A percentile compares a stretch with the other conserved stretches of the same genome.
Conservation (phyloP, 1,140 invertebrate genomes). For the Bombus superbus region DNA sequence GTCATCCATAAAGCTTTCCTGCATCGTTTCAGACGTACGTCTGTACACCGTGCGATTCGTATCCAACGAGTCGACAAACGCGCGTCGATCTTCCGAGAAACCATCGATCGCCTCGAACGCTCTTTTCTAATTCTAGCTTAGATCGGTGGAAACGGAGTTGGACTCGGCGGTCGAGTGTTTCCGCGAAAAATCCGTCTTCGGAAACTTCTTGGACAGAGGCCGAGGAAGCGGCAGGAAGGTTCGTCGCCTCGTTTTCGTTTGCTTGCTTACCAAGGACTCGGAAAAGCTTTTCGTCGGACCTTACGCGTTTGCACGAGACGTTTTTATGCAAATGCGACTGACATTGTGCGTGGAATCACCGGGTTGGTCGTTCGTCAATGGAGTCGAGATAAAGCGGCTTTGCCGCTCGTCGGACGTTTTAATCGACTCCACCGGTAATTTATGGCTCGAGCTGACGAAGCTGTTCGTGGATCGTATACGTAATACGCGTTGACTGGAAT, state of each 20-base stretch:
- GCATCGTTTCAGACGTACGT: not conserved
- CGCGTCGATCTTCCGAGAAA: not conserved
- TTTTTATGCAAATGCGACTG: slow-evolving; percentile 73
- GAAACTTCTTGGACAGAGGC: not conserved
- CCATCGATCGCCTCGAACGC: not conserved
- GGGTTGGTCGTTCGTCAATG: slow-evolving; percentile 24
- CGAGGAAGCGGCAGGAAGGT: too few species aligned
- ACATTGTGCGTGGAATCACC: slow-evolving; percentile 63
- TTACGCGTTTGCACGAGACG: slow-evolving; percentile 44
- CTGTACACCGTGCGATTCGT: not conserved
- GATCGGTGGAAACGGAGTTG: not conserved
- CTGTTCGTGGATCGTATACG: slow-evolving; percentile 48
- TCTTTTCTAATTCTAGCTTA: not conserved
- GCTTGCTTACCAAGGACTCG: not conserved
- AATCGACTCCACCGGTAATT: slow-evolving; percentile 66
- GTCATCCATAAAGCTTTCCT: not conserved
- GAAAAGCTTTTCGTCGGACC: not conserved
- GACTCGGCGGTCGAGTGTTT: not conserved
- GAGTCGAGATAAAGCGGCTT: not conserved
- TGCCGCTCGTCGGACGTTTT: slow-evolving; percentile 58
- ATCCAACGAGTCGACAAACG: not conserved
- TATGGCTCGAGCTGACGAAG: slow-evolving; percentile 40
- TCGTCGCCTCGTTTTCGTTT: not conserved
- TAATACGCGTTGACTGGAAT: not conserved
- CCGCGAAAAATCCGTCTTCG: not conserved